Percentiles rank a stretch among this genome's conserved stretches.
These are phyloP conservation scores for Drosophila hawaiiensis DNA, from an alignment of 2,888 invertebrate genomes.

Conservation along the genomic window DNA sequence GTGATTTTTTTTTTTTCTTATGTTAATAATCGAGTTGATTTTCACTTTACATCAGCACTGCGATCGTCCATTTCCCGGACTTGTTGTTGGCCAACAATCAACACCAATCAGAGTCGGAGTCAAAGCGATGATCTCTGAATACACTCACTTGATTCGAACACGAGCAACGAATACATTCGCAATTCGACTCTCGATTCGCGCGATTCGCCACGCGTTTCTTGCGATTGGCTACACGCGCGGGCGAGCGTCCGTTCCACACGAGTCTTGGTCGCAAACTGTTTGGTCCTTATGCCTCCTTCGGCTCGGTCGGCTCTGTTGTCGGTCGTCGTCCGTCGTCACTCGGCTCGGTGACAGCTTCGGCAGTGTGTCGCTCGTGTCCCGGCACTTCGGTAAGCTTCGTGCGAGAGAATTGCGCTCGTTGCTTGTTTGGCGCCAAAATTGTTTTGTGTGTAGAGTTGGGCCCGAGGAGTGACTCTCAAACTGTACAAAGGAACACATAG, in stretches of 20 bases:
- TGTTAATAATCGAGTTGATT: constrained; percentile 22
- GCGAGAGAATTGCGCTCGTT: constrained; percentile 25
- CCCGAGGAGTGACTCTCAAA: constrained; percentile 66
- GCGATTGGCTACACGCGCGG: constrained; percentile 62
- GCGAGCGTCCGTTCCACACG: constrained; percentile 80
- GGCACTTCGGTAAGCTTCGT: constrained; percentile 45
- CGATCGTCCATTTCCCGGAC: constrained; percentile 50
- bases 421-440: constrained; percentile 81
- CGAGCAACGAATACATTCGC: constrained; percentile 24
- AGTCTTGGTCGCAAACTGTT: constrained; percentile 83
- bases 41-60: constrained; percentile 39
- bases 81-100: constrained; percentile 17
- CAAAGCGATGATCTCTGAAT: constrained; percentile 34
- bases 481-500: constrained; percentile 47
- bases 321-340: constrained; percentile 61
- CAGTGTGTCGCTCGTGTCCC: constrained; percentile 39
- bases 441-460: constrained; percentile 55
- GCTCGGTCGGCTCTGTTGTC: constrained; percentile 14
- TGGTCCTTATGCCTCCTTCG: constrained; percentile 57
- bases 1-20: constrained; percentile 67
- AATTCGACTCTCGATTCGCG: constrained; percentile 10
- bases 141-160: constrained; percentile 33
- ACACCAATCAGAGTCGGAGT: constrained; percentile 41
- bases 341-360: constrained; percentile 31
- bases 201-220: constrained; percentile 51